phyloP scores from a whole-genome alignment of 2,113 vertebrate species.

The Australoheros scitulus region DNA sequence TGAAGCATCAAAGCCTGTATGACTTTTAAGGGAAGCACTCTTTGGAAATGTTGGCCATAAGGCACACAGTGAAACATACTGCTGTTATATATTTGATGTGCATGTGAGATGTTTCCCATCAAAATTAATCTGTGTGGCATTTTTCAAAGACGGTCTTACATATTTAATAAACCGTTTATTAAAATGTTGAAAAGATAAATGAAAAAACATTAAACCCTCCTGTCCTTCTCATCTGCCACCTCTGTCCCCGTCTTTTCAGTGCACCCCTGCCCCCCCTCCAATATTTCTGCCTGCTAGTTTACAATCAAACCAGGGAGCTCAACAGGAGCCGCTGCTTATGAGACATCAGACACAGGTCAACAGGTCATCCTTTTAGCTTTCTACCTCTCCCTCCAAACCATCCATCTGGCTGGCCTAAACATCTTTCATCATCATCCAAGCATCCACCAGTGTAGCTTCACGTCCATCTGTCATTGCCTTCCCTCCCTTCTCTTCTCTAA shows the following conservation, averaged over 20 bases:
- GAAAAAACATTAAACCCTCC: not conserved
- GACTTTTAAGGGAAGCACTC: not conserved
- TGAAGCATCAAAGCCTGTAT: constrained; percentile 22
- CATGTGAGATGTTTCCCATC: not conserved
- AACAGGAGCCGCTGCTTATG: constrained; percentile 60
- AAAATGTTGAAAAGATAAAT: constrained; percentile 17
- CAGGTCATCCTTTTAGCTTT: constrained; percentile 71
- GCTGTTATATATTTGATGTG: not conserved
- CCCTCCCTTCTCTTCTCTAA: constrained; percentile 19
- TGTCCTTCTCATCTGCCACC: constrained; percentile 24
- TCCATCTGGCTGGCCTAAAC: constrained; percentile 59
- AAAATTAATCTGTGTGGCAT: constrained; percentile 1
- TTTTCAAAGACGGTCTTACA: not conserved
- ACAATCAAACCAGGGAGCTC: constrained; percentile 59
- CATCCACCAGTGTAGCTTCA: constrained; percentile 38
- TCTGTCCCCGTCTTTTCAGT: constrained; percentile 1
- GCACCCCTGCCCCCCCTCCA: constrained; percentile 1
- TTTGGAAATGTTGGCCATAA: constrained; percentile 5
- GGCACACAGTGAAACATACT: not conserved
- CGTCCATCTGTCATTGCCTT: constrained; percentile 35
- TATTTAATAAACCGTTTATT: constrained; percentile 14
- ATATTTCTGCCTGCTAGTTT: constrained; percentile 42
- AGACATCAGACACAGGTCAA: constrained; percentile 67
- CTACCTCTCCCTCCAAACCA: constrained; percentile 49
- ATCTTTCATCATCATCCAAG: constrained; percentile 60